Evolutionary conservation across 2,888 invertebrate genomes (phyloP), one percentile per base, ranked within the genome.

Genomic region (Nymphalis c-album): DNA sequence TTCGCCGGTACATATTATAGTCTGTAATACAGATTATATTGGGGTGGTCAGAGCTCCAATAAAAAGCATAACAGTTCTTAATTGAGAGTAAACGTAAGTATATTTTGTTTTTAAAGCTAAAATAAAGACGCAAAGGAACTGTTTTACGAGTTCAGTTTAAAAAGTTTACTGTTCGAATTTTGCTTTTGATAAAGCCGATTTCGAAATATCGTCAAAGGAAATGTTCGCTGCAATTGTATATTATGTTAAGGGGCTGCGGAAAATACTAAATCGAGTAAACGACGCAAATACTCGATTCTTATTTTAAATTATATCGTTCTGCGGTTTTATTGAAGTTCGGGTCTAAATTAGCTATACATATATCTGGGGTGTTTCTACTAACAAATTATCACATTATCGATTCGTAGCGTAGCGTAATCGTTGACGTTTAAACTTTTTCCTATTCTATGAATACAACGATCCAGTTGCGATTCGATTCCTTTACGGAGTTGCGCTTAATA

Each of bases 11-110:
- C n/a, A 18, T 22, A 40, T 26, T 26, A 26, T 31, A n/a, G 17
- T 17, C 20, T 16, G 55, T 60, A 65, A 65, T 55, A 51, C 46
- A n/a, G 51, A 60, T 66, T 60, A 31, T 60, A 53, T 65, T 65
- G 22, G 35, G 35, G 55, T 66, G 48, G 45, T 51, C 26, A 40
- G 35, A n/a, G 31, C n/a, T 60, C 53, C 46, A 57, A 66, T 61
- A 66, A 60, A 59, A 64, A 53, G 46, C 47, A 35, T 61, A 60
- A 66, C 55, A 66, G 65, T 61, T 66, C 60, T 61, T 66, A 66
- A 66, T 64, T 64, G 64, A 46, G 64, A 64, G 46, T 64, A 64
- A 55, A 57, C 40, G 40, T 18, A 64, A 64, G 60, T 64, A 31
- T 20, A 45, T 64, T 13, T 40, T 10, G 10, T 51, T 46, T 46